Evolutionary conservation across 2,113 vertebrate species (phyloP), one percentile per base, ranked within the genome.

Genomic region (Calyptomena viridis): DNA sequence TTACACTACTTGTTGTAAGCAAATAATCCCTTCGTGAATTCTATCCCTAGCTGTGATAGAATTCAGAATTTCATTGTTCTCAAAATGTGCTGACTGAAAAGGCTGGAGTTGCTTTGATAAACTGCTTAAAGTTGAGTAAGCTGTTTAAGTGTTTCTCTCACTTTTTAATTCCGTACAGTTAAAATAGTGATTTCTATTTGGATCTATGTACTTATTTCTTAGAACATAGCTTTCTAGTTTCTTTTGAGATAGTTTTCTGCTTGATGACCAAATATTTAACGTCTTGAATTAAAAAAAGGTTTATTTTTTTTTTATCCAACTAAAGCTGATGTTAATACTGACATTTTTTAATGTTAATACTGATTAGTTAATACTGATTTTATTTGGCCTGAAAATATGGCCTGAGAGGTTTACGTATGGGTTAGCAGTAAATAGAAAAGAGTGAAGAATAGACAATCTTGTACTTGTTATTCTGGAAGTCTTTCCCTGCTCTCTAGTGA

Each of bases 31-130:
- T 87, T 88, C 3, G 1, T 89, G 37, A 75, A 84, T 84, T 90
- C 56, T 56, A 69, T 49, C 56, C 47, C 31, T 18, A 73, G 46
- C 56, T 81, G 53, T 52, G 69, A 86, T 8, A 82, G 64, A 95
- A 94, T 94, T 90, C 50, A 89, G 25, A 90, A 58, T 72, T 89
- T 81, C 56, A 75, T 90, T 95, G 78, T 92, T 84, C 72, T 73
- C 47, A 63, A 89, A 90, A 93, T 62, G 39, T 89, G 78, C 93
- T 89, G 63, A 93, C 83, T 89, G 59, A 84, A 91, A 89, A 93
- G 84, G 50, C 75, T 93, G 75, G 40, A 79, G 39, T 81, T 95
- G 52, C 89, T 93, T 79, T 91, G 90, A 92, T 87, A 95, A 93
- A 96, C 64, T 89, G 67, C 72, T 95, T 87, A 87, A 94, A 90